A percentile compares a stretch with the other conserved stretches of the same genome.
These are phyloP conservation scores for Synanthedon formicaeformis DNA, from an alignment of 2,888 invertebrate species.

Conservation along the genomic window DNA sequence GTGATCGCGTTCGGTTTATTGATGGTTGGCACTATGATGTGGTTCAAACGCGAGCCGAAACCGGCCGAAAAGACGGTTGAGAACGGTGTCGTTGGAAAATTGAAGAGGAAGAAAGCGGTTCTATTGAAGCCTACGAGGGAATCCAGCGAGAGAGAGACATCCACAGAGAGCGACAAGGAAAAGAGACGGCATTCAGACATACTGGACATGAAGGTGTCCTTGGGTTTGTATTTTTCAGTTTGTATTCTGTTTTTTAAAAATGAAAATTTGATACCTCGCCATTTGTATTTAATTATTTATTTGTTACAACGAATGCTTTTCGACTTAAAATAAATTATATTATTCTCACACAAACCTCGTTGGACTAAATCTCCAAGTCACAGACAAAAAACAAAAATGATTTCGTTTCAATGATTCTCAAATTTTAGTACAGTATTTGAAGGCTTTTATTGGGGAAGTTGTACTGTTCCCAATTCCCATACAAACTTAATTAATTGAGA, in stretches of 20 bases:
- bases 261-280: not conserved
- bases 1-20: not conserved
- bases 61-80: conserved; percentile 44
- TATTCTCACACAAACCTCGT: no score
- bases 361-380: no score
- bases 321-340: not conserved
- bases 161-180: conserved; percentile 60
- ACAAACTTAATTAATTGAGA: no score
- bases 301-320: not conserved
- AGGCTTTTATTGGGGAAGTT: no score
- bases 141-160: conserved; percentile 60
- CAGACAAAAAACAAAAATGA: no score
- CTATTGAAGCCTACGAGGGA: conserved; percentile 52
- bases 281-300: not conserved
- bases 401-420: no score
- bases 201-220: conserved; percentile 53
- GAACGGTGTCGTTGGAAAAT: conserved; percentile 45
- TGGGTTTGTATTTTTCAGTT: conserved; percentile 33
- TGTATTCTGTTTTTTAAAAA: not conserved
- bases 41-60: conserved; percentile 62
- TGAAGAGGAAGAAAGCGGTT: conserved; percentile 52
- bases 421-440: no score
- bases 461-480: no score
- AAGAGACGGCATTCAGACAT: conserved; percentile 58
- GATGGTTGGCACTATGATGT: conserved; percentile 51